Conservation (phyloP, 2,113 vertebrate species). For the Gadus macrocephalus region DNA sequence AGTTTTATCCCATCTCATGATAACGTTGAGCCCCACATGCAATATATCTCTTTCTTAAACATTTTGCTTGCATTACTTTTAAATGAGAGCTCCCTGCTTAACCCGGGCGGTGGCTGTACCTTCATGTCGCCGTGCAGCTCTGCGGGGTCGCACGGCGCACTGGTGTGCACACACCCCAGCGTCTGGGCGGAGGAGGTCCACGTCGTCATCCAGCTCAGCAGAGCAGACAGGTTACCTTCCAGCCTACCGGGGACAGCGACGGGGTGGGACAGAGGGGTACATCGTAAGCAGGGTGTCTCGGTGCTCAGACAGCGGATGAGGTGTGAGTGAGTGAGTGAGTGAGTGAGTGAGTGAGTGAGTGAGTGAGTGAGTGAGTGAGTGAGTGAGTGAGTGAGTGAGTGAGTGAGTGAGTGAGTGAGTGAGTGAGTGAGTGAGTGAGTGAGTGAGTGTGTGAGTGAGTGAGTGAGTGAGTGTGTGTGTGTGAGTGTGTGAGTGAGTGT, state of each 20-base stretch:
- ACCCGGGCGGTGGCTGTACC: slow-evolving; percentile 67
- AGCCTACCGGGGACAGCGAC: slow-evolving; percentile 66
- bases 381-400: neutral
- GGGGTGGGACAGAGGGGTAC: neutral
- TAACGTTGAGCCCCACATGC: too few relatives aligned
- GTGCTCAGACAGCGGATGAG: neutral
- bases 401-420: too few relatives aligned
- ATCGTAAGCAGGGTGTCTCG: neutral
- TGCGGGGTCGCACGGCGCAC: slow-evolving; percentile 72
- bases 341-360: too few relatives aligned
- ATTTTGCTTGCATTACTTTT: neutral
- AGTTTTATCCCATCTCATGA: neutral
- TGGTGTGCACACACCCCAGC: slow-evolving; percentile 74
- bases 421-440: too few relatives aligned
- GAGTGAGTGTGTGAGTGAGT: neutral
- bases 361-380: too few relatives aligned
- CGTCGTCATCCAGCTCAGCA: slow-evolving; percentile 79
- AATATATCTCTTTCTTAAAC: too few relatives aligned
- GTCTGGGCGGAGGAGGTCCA: slow-evolving; percentile 76
- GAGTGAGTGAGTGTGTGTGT: neutral
- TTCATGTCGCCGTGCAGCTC: slow-evolving; percentile 78
- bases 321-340: neutral
- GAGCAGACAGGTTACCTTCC: slow-evolving; percentile 75
- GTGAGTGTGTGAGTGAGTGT: neutral
- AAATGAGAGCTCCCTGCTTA: neutral